Evolutionary conservation across 2,113 vertebrate genomes (phyloP).

Genomic region (Sphyrna mokarran): DNA sequence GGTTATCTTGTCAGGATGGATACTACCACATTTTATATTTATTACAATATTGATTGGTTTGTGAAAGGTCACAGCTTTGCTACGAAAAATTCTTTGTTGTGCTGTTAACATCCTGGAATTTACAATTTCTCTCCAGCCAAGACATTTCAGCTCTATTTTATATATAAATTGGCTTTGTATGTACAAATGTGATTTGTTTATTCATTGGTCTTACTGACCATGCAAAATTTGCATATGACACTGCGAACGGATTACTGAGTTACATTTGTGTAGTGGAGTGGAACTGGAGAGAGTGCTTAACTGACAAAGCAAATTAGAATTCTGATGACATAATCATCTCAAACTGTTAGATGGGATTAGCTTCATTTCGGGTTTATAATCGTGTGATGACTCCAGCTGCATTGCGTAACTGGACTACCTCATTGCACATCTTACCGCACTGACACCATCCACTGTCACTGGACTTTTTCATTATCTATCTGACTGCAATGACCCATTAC

Average conservation of each 20-base stretch:
- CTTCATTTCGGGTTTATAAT: neutral
- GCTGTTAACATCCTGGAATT: neutral
- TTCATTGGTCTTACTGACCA: neutral
- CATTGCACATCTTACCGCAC: neutral
- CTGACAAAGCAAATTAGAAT: constrained; percentile 27
- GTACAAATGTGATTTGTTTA: constrained; percentile 25
- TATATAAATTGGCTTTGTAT: neutral
- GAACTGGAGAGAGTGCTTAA: neutral
- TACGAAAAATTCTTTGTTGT: neutral
- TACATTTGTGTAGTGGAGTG: constrained; percentile 19
- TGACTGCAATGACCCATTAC: neutral
- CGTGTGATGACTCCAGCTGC: neutral
- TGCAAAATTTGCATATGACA: constrained; percentile 12
- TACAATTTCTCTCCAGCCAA: neutral
- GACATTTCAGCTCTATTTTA: neutral
- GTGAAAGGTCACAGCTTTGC: neutral
- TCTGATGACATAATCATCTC: constrained; percentile 20
- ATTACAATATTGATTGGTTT: constrained; percentile 10
- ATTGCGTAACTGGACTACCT: neutral
- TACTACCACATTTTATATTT: neutral
- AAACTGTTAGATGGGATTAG: constrained; percentile 27
- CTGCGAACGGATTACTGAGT: neutral
- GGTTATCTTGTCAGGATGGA: neutral
- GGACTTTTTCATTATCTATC: neutral
- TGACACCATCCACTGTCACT: neutral